phyloP scores from a whole-genome alignment of 2,113 vertebrate genomes.

The Ochotona princeps region DNA sequence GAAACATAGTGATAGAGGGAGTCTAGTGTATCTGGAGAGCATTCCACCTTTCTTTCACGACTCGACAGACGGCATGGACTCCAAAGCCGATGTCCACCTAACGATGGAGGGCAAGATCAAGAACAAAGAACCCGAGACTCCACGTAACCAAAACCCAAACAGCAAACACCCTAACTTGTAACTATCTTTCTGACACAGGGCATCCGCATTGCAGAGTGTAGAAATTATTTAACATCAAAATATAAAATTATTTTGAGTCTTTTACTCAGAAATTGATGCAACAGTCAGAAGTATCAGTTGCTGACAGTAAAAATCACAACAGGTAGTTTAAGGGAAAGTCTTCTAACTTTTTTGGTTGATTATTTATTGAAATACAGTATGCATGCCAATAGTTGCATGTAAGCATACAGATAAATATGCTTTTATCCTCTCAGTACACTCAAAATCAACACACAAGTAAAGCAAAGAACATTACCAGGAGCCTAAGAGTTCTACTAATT shows the following conservation, averaged over 20 bases:
- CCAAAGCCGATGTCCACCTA: no score
- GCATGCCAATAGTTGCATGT: no score
- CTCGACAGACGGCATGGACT: neutral
- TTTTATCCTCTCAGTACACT: no score
- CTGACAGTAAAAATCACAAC: neutral
- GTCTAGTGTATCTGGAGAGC: no score
- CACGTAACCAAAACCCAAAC: neutral
- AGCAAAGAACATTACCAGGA: no score
- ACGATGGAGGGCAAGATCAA: neutral
- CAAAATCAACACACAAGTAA: no score
- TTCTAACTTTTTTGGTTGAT: neutral
- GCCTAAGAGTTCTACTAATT: no score
- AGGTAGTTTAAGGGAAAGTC: neutral
- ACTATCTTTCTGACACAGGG: neutral
- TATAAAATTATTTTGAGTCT: neutral
- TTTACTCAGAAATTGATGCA: neutral
- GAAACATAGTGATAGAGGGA: no score
- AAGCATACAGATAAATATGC: no score
- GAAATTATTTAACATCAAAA: neutral
- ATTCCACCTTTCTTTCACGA: no score
- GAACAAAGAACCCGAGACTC: neutral
- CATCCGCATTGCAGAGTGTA: neutral
- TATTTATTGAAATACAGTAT: no score
- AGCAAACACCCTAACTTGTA: neutral
- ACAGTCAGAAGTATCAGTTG: neutral